These are phyloP conservation scores for Phytoseiulus persimilis DNA, from an alignment of 2,888 invertebrate genomes.

Conservation along the genomic window DNA sequence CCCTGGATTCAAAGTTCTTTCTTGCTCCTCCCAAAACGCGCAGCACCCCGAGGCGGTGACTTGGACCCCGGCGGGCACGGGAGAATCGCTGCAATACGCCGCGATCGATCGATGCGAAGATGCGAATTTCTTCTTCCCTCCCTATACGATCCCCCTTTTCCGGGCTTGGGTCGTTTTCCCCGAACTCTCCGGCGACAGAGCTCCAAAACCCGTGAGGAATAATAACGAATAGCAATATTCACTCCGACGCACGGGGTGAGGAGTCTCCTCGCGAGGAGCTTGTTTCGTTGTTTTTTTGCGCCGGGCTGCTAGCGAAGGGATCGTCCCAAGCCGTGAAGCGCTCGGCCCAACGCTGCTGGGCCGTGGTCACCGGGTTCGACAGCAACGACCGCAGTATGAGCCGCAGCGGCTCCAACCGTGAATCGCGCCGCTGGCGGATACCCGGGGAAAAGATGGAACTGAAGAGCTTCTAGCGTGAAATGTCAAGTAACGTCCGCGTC, in stretches of 20 bases:
- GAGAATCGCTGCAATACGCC: neutral
- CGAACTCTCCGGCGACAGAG: neutral
- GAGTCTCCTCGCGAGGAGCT: neutral
- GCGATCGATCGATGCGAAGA: neutral
- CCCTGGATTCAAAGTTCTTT: neutral
- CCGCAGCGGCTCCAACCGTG: neutral
- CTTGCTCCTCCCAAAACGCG: neutral
- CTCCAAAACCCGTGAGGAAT: neutral
- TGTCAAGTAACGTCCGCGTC: neutral
- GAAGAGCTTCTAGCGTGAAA: neutral
- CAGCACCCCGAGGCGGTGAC: neutral
- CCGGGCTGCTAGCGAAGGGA: neutral
- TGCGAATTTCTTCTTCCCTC: neutral
- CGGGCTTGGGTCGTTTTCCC: neutral
- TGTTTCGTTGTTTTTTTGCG: neutral
- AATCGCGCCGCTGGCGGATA: neutral
- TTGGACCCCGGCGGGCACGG: neutral
- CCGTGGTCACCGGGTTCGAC: neutral
- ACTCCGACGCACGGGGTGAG: neutral
- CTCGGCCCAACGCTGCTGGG: neutral
- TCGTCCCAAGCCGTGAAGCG: neutral
- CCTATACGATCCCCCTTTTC: neutral
- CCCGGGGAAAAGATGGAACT: neutral
- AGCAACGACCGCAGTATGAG: neutral
- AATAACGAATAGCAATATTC: neutral